Conservation (phyloP, 2,113 vertebrate genomes). For the Cnemophilus loriae region DNA sequence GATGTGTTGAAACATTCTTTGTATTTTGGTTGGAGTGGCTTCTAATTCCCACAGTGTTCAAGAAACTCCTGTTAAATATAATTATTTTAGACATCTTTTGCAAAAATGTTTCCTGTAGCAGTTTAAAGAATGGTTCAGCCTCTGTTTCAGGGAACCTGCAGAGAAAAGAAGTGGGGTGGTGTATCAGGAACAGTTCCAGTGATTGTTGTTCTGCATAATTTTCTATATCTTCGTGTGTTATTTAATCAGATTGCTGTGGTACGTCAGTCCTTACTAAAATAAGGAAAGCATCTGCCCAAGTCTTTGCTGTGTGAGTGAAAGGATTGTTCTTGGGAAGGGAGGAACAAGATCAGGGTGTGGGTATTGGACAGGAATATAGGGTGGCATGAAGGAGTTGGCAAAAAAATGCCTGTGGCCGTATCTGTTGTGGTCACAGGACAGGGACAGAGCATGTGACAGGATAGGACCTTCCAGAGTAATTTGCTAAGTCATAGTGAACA, state of each 20-base stretch:
- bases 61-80: neutral
- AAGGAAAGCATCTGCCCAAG: neutral
- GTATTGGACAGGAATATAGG: neutral
- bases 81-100: neutral
- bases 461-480: neutral
- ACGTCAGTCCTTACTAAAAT: neutral
- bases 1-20: neutral
- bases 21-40: neutral
- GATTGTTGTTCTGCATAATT: neutral
- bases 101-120: neutral
- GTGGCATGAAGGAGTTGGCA: neutral
- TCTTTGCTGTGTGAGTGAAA: neutral
- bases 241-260: neutral
- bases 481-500: constrained; percentile 58
- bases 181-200: neutral
- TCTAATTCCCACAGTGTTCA: neutral
- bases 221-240: neutral
- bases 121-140: neutral
- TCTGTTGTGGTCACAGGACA: neutral
- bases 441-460: constrained; percentile 23
- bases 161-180: neutral
- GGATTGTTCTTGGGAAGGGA: neutral
- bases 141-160: neutral
- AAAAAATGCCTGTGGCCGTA: neutral
- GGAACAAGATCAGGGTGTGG: neutral